A percentile compares a stretch with the other conserved stretches of the same genome.
phyloP scores from a whole-genome alignment of 1,140 invertebrate genomes.

The Heliconius himera region DNA sequence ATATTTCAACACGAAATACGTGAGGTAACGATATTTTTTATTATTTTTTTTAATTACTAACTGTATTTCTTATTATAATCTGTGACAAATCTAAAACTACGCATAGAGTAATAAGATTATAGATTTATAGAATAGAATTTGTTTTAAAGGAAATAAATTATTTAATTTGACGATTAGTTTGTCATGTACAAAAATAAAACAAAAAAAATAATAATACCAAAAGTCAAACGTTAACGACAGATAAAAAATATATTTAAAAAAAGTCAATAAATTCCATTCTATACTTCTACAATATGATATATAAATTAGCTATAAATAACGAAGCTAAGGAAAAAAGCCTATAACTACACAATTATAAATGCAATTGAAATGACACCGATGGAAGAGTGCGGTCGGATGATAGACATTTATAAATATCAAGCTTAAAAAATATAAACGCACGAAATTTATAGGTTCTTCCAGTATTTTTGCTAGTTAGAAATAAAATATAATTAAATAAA shows the following conservation, averaged over 20 bases:
- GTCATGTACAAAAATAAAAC: background rate
- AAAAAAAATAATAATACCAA: background rate
- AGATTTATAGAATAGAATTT: slow-evolving; percentile 27
- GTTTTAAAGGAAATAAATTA: background rate
- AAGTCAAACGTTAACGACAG: background rate
- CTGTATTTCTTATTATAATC: slow-evolving; percentile 34
- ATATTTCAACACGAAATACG: slow-evolving; percentile 37
- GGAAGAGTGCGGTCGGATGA: slow-evolving; percentile 27
- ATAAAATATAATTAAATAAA: no score
- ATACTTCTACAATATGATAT: background rate
- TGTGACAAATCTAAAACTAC: slow-evolving; percentile 39
- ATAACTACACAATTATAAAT: slow-evolving; percentile 45
- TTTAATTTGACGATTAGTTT: background rate
- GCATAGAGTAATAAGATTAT: slow-evolving; percentile 19
- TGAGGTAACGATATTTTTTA: slow-evolving; percentile 37
- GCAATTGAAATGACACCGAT: slow-evolving; percentile 45
- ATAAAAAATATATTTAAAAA: background rate
- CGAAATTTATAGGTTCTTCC: no score
- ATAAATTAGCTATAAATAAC: slow-evolving; percentile 31
- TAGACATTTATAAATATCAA: background rate
- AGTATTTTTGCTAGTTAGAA: no score
- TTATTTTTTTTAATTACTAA: slow-evolving; percentile 27
- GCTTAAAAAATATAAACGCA: no score
- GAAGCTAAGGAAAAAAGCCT: slow-evolving; percentile 38
- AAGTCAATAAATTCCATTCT: background rate